Evolutionary conservation across 2,113 vertebrate species (phyloP), one percentile per base, ranked within the genome.

Genomic region (Cisticola juncidis): DNA sequence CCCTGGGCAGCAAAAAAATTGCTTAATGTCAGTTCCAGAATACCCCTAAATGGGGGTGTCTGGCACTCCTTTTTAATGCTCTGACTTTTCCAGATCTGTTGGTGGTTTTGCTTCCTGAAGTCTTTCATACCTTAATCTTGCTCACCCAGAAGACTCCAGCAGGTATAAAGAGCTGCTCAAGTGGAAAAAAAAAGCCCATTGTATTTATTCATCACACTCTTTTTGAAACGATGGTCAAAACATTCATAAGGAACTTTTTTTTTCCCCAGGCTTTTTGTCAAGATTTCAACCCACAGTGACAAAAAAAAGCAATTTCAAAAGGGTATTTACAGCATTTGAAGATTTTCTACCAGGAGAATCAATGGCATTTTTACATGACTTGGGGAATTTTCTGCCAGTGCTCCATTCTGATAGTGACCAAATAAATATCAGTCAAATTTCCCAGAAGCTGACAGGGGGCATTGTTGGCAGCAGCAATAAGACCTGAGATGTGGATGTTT

Each of bases 401-500:
- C 20, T 92, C 33, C 3, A 2, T 83, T 81, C 60, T 70, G 60
- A 56, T 64, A 56, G 35, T 68, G 56, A 51, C 60, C 76, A 90
- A 88, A 74, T 71, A 93, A 86, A 44, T 84, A 86, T 31, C 69
- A 73, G 51, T n/a, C 0, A 2, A 89, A 72, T 81, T 91, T 76
- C 78, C 28, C 91, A 84, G 83, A 68, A 84, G 72, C 80, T 89
- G 91, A 86, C 65, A 93, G 91, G 48, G 25, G 8, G 86, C 86
- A 66, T 38, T 77, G 79, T 20, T 76, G 73, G 89, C 83, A 92
- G 89, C 60, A 68, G 76, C 69, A 86, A 0, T 51, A 78, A 81
- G 73, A 89, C 70, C 40, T 5, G 61, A 89, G 92, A 95, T 24
- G 73, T 91, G 80, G 71, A 62, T 83, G 44, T 95, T 92, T 95